These are phyloP conservation scores for Sapajus apella DNA, from an alignment of 2,113 vertebrate species.

Conservation along the genomic window DNA sequence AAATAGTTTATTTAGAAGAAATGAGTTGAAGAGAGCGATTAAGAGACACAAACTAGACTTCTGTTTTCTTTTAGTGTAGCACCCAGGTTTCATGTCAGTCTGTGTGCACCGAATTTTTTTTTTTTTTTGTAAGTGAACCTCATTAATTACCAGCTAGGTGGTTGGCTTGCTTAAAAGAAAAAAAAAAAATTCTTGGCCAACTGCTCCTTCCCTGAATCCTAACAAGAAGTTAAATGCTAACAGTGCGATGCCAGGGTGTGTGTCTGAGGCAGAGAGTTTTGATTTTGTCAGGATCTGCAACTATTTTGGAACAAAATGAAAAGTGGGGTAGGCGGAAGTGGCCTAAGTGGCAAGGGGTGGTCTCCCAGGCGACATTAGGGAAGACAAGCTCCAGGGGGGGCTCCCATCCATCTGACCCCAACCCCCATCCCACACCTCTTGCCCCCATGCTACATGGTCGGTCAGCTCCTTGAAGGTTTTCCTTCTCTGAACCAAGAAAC, in stretches of 20 bases:
- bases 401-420: conserved; percentile 77
- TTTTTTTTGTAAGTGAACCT: conserved; percentile 72
- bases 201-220: conserved; percentile 90
- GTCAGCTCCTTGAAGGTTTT: conserved; percentile 83
- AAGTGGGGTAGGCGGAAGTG: conserved; percentile 83
- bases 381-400: conserved; percentile 76
- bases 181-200: conserved; percentile 82
- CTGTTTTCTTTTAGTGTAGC: conserved; percentile 83
- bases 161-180: conserved; percentile 60
- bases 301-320: conserved; percentile 84
- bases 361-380: conserved; percentile 85
- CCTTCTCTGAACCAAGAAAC: conserved; percentile 81
- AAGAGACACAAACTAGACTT: conserved; percentile 85
- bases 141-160: conserved; percentile 80
- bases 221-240: conserved; percentile 88
- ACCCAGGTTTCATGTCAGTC: conserved; percentile 85
- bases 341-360: conserved; percentile 84
- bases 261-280: conserved; percentile 87
- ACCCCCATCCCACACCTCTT: not conserved
- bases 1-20: conserved; percentile 84
- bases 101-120: conserved; percentile 84
- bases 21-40: conserved; percentile 84
- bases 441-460: conserved; percentile 87
- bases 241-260: conserved; percentile 91
- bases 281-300: conserved; percentile 81